Evolutionary conservation across 2,888 invertebrate genomes (phyloP).

Genomic region (Sphaerophoria taeniata): DNA sequence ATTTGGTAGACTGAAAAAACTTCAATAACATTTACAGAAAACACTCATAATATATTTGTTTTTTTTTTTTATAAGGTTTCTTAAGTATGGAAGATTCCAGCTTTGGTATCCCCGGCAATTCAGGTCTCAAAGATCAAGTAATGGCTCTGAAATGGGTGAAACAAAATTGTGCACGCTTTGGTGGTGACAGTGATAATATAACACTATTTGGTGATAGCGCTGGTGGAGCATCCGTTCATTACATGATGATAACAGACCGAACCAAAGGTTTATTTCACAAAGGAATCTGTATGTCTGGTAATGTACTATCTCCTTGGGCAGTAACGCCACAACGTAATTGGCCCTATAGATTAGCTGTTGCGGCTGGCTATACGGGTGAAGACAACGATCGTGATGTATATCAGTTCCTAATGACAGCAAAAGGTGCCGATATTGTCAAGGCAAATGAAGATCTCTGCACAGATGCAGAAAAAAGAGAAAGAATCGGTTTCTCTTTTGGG

Average conservation of each 20-base stretch:
- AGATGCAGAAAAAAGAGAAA: conserved; percentile 79
- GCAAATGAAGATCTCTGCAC: conserved; percentile 80
- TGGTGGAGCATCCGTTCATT: conserved; percentile 83
- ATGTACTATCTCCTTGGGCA: conserved; percentile 81
- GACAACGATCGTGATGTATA: conserved; percentile 81
- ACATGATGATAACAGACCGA: conserved; percentile 83
- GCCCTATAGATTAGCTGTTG: conserved; percentile 80
- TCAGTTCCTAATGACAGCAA: conserved; percentile 80
- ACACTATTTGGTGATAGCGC: conserved; percentile 85
- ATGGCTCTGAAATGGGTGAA: conserved; percentile 84
- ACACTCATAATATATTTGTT: too few relatives aligned
- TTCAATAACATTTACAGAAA: not conserved
- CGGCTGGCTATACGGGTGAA: conserved; percentile 80
- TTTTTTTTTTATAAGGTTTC: conserved; percentile 81
- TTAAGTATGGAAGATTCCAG: conserved; percentile 83
- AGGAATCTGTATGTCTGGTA: conserved; percentile 82
- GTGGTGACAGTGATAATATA: conserved; percentile 84
- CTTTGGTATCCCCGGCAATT: conserved; percentile 84
- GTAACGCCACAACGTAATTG: conserved; percentile 80
- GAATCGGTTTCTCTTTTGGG: conserved; percentile 81
- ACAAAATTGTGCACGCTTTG: conserved; percentile 83
- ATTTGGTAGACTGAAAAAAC: conserved; percentile 78
- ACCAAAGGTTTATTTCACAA: conserved; percentile 82
- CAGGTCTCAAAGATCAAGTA: conserved; percentile 84
- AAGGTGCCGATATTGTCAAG: conserved; percentile 79